Evolutionary conservation across 2,888 invertebrate genomes (phyloP), one percentile per base, ranked within the genome.

Genomic region (Mythimna vitellina): DNA sequence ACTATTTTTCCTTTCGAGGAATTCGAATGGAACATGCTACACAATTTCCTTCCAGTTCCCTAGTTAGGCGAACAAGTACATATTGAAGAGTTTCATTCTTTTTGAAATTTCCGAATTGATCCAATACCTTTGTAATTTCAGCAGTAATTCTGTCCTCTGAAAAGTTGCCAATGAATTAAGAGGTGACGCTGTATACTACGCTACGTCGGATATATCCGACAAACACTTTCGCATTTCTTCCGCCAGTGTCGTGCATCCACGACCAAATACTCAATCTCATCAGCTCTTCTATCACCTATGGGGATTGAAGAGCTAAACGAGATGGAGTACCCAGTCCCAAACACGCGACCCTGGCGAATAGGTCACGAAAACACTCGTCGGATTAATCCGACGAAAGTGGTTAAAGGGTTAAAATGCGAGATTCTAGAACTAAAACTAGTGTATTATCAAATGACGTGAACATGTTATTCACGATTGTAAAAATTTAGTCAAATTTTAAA

Each of bases 81-180:
- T 22, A 14, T 1, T 22, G 7, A 38, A 3, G 3, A 22, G 14
- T 38, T 3, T 14, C 0, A 22, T 38, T 4, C 22, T 6, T 38
- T 22, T 60, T 35, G 7, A 1, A 7, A 0, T 38, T 60, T 22
- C 14, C 7, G 22, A 22, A 0, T 38, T 38, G 8, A 35, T 60
- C 60, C 60, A 60, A 60, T 38, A 60, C 14, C 35, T 22, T 58
- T 22, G 14, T 8, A 38, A 8, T 12, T 3, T 38, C 60, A 22
- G 3, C 22, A 22, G 14, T 38, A 38, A 14, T 22, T 38, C n/a
- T 14, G 38, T 8, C 22, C 4, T 14, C 60, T 60, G 60, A 60
- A 60, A 60, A 60, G 38, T 60, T 60, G 60, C 60, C 60, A 60
- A 60, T 38, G 22, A 22, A 60, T 60, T 38, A 58, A 5, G 38